These are phyloP conservation scores for Prionace glauca DNA, from an alignment of 2,797 vertebrate genomes.

Conservation along the genomic window DNA sequence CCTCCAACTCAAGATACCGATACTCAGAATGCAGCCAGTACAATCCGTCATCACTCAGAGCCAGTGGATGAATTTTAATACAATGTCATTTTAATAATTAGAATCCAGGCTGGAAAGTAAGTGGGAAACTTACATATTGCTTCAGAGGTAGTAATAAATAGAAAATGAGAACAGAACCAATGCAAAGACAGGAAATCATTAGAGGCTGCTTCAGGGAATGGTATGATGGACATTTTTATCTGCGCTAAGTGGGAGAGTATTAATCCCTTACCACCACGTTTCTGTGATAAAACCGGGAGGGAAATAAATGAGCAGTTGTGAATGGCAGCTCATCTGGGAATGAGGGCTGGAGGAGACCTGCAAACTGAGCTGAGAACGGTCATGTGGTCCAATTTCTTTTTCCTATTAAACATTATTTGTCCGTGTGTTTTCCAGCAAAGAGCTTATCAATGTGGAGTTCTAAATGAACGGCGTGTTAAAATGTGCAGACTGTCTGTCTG, in stretches of 20 bases:
- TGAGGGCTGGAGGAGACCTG: not conserved
- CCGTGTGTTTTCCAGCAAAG: not conserved
- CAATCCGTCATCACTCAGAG: not conserved
- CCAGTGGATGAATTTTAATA: not conserved
- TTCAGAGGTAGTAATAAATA: not conserved
- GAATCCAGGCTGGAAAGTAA: not conserved
- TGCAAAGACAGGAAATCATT: not conserved
- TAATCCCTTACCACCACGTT: not conserved
- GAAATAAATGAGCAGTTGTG: not conserved
- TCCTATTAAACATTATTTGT: not conserved
- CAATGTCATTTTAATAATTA: slow-evolving; percentile 7
- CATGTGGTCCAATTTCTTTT: not conserved
- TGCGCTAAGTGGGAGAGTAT: not conserved
- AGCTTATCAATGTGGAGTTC: not conserved
- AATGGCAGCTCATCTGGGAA: not conserved
- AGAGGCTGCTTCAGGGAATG: not conserved
- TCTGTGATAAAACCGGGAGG: not conserved
- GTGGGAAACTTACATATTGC: not conserved
- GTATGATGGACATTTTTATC: slow-evolving; percentile 3
- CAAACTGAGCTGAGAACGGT: not conserved
- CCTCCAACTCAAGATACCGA: not conserved
- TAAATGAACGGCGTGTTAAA: not conserved
- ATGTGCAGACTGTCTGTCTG: not conserved
- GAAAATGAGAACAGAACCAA: not conserved
- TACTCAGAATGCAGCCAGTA: not conserved